These are phyloP conservation scores for Brachyopa scutellaris DNA, from an alignment of 2,888 invertebrate genomes.

Conservation along the genomic window DNA sequence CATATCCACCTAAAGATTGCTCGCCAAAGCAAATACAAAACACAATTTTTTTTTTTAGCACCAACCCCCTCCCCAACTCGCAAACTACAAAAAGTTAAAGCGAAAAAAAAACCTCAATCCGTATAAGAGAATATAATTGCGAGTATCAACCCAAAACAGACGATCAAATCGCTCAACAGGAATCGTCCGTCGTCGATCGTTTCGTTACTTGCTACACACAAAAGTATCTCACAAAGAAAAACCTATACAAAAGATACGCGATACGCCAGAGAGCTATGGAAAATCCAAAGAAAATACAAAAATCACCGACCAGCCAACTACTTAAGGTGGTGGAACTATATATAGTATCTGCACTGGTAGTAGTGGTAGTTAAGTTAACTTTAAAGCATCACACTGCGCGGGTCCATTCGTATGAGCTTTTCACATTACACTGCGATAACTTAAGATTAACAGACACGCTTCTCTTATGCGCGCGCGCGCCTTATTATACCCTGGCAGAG, in stretches of 20 bases:
- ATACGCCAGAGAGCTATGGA: slow-evolving; percentile 39
- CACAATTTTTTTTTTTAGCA: no score
- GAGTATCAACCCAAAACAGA: slow-evolving; percentile 33
- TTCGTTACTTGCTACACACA: not conserved
- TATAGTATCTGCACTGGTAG: slow-evolving; percentile 9
- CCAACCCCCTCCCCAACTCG: slow-evolving; percentile 23
- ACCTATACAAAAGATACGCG: slow-evolving; percentile 29
- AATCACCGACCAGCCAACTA: slow-evolving; percentile 15
- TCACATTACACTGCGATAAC: slow-evolving; percentile 81
- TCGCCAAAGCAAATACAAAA: not conserved
- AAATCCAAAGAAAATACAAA: slow-evolving; percentile 51
- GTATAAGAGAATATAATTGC: slow-evolving; percentile 51
- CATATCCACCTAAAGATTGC: not conserved
- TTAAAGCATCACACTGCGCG: slow-evolving; percentile 78
- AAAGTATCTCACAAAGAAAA: slow-evolving; percentile 44
- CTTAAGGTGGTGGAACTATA: slow-evolving; percentile 65
- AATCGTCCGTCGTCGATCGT: slow-evolving; percentile 27
- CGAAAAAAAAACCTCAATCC: not conserved
- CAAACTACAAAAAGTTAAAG: not conserved
- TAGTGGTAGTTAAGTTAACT: slow-evolving; percentile 75
- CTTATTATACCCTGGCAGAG: slow-evolving; percentile 43
- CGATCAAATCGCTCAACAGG: slow-evolving; percentile 53
- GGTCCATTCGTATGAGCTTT: slow-evolving; percentile 82
- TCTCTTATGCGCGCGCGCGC: slow-evolving; percentile 75
- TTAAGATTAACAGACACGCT: slow-evolving; percentile 79